A percentile compares a stretch with the other conserved stretches of the same genome.
Evolutionary conservation across 2,113 vertebrate genomes (phyloP).

Genomic region (Brienomyrus brachyistius): DNA sequence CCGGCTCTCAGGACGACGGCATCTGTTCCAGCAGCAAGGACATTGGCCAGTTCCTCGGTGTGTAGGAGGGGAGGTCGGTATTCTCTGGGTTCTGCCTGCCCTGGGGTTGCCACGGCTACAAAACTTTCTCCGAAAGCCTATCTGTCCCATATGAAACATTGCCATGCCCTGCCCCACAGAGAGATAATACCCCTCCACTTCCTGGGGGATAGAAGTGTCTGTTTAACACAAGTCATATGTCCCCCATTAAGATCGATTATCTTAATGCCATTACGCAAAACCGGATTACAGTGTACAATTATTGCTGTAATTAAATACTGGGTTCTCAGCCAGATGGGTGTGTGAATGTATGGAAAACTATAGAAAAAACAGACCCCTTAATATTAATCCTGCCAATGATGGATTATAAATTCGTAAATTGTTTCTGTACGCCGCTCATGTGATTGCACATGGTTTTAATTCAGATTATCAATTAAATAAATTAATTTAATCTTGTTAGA

Average conservation of each 20-base stretch:
- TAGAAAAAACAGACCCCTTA: neutral
- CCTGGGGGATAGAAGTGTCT: slow-evolving; percentile 13
- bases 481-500: neutral
- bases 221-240: slow-evolving; percentile 16
- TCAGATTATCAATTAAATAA: neutral
- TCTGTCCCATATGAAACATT: neutral
- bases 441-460: neutral
- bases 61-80: neutral
- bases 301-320: slow-evolving; percentile 19
- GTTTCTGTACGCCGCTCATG: neutral
- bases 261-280: slow-evolving; percentile 20
- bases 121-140: neutral
- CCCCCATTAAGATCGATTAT: slow-evolving; percentile 9
- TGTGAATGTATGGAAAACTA: slow-evolving; percentile 4
- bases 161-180: neutral
- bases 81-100: neutral
- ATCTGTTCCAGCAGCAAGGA: neutral
- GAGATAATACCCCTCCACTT: neutral
- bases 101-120: neutral
- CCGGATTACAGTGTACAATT: slow-evolving; percentile 10
- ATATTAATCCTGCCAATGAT: neutral
- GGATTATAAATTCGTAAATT: neutral
- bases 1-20: neutral
- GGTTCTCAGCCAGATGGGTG: slow-evolving; percentile 11
- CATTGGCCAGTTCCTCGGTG: neutral